A percentile compares a stretch with the other conserved stretches of the same genome.
These are phyloP conservation scores for Hyphantria cunea DNA, from an alignment of 1,140 invertebrate species.

Conservation along the genomic window DNA sequence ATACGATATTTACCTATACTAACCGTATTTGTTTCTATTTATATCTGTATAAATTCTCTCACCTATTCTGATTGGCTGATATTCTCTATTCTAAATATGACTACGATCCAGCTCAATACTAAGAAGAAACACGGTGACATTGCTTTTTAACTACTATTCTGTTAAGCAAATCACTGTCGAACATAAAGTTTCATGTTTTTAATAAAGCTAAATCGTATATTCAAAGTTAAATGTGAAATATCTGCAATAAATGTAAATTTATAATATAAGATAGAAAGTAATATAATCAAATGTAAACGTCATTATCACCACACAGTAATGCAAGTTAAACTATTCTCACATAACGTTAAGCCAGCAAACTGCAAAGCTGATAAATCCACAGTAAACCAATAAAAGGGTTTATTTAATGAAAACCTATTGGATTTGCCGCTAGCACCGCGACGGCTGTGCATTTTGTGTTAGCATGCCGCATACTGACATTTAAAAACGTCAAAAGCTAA, in stretches of 20 bases:
- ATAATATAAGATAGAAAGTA: too few relatives aligned
- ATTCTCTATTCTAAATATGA: too few relatives aligned
- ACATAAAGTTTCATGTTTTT: too few relatives aligned
- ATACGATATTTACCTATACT: too few relatives aligned
- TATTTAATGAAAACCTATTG: conserved; percentile 79
- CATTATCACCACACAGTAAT: background rate
- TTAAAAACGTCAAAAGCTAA: conserved; percentile 7
- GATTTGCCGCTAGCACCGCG: conserved; percentile 61
- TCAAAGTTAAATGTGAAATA: too few relatives aligned
- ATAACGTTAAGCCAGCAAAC: conserved; percentile 47
- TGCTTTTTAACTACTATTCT: too few relatives aligned
- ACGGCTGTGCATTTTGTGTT: conserved; percentile 55
- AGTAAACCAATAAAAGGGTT: conserved; percentile 80
- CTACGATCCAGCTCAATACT: too few relatives aligned
- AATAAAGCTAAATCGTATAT: too few relatives aligned
- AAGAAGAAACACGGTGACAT: too few relatives aligned
- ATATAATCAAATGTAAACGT: background rate
- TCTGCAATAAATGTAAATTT: too few relatives aligned
- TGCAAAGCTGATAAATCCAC: conserved; percentile 69
- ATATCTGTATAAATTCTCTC: background rate
- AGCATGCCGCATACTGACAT: conserved; percentile 37
- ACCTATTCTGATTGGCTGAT: background rate
- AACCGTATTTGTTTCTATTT: too few relatives aligned
- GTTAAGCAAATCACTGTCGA: too few relatives aligned
- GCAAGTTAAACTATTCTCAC: conserved; percentile 33